Conservation (phyloP, 2,113 vertebrate species). For the Setophaga kirtlandii region DNA sequence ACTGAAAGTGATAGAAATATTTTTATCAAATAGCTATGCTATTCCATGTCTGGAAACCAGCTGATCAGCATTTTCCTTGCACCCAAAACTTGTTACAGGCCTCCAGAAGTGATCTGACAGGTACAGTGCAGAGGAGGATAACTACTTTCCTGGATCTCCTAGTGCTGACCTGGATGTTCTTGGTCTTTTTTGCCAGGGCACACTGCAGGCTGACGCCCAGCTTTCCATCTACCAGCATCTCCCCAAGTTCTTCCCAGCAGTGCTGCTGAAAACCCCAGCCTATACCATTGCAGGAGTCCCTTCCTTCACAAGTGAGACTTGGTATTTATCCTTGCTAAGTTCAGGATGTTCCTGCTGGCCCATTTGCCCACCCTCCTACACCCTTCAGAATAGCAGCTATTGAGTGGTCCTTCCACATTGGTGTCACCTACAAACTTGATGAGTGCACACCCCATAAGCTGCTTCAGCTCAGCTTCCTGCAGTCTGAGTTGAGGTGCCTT, state of each 20-base stretch:
- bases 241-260: background rate
- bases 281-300: accelerated
- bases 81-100: background rate
- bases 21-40: background rate
- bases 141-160: background rate
- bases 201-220: background rate
- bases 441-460: background rate
- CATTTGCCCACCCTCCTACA: background rate
- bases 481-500: background rate
- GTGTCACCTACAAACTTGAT: background rate
- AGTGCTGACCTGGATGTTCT: background rate
- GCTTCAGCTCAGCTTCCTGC: background rate
- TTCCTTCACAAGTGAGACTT: background rate
- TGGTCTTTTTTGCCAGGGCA: background rate
- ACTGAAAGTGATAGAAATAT: background rate
- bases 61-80: background rate
- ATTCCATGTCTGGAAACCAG: background rate
- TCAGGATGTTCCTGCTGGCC: background rate
- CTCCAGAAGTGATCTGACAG: background rate
- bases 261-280: background rate
- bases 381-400: background rate
- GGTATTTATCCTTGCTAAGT: background rate
- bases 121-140: background rate
- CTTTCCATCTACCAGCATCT: background rate
- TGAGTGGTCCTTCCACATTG: background rate